phyloP scores from a whole-genome alignment of 2,888 invertebrate species.

The Siphlonurus alternatus region DNA sequence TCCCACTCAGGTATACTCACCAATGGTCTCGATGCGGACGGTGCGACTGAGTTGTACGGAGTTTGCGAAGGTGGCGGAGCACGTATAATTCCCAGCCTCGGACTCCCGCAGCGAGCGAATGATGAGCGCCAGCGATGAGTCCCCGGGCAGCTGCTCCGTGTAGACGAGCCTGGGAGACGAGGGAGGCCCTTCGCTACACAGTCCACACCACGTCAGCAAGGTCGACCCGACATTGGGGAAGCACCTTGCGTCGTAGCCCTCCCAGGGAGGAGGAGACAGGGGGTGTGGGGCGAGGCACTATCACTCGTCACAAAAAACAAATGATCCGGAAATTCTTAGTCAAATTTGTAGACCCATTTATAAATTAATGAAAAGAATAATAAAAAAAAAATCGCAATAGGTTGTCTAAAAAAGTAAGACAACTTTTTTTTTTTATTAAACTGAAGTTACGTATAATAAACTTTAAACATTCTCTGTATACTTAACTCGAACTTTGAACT shows the following conservation, averaged over 20 bases:
- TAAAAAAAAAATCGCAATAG: no score
- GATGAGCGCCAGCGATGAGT: constrained; percentile 49
- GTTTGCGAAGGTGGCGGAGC: constrained; percentile 61
- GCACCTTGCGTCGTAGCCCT: constrained; percentile 2
- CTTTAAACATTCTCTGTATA: no score
- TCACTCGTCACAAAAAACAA: no score
- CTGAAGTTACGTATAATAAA: no score
- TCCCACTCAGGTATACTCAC: constrained; percentile 23
- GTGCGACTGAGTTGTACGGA: constrained; percentile 45
- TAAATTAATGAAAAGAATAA: no score
- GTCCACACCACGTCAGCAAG: neutral
- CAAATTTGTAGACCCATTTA: no score
- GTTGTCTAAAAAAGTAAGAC: no score
- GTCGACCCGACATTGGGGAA: neutral
- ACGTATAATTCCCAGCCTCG: constrained; percentile 68
- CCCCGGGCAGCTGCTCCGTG: constrained; percentile 27
- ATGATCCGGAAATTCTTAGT: no score
- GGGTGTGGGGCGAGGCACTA: neutral
- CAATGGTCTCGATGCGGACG: constrained; percentile 54
- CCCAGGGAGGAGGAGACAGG: neutral
- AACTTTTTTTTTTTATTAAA: no score
- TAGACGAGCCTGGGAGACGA: constrained; percentile 9
- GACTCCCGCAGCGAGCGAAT: constrained; percentile 54
- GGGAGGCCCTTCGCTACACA: neutral
- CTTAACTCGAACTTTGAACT: no score